Conservation (phyloP, 2,888 invertebrate species). For the Eristalinus aeneus region DNA sequence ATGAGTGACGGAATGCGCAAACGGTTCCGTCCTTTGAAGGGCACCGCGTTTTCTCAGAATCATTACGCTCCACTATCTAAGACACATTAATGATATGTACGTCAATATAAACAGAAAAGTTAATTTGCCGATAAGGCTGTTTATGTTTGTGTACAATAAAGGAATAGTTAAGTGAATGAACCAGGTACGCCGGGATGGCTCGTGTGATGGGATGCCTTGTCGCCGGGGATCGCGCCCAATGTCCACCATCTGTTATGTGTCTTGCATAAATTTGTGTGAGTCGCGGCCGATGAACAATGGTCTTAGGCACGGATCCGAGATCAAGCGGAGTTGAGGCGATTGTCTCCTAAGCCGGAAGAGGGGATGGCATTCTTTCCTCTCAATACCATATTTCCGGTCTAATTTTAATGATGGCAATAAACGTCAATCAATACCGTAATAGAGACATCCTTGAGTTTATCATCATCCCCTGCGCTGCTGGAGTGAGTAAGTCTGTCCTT, state of each 20-base stretch:
- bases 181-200: slow-evolving; percentile 22
- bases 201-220: neutral
- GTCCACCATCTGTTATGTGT: neutral
- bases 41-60: slow-evolving; percentile 65
- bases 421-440: slow-evolving; percentile 70
- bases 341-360: slow-evolving; percentile 3
- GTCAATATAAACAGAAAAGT: slow-evolving; percentile 67
- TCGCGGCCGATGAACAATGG: neutral
- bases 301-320: neutral
- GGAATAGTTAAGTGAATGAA: slow-evolving; percentile 65
- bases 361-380: slow-evolving; percentile 33
- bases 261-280: neutral
- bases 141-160: slow-evolving; percentile 67
- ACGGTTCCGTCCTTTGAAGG: slow-evolving; percentile 43
- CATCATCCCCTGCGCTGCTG: slow-evolving; percentile 51
- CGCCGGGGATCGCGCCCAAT: neutral
- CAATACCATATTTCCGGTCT: slow-evolving; percentile 18
- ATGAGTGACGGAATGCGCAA: slow-evolving; percentile 23
- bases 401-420: slow-evolving; percentile 69
- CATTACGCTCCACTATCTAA: slow-evolving; percentile 53
- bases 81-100: slow-evolving; percentile 64
- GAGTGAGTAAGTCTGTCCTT: neutral
- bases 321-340: neutral
- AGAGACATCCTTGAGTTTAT: slow-evolving; percentile 62
- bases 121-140: slow-evolving; percentile 66